Evolutionary conservation across 2,113 vertebrate species (phyloP).

Genomic region (Noctilio leporinus): DNA sequence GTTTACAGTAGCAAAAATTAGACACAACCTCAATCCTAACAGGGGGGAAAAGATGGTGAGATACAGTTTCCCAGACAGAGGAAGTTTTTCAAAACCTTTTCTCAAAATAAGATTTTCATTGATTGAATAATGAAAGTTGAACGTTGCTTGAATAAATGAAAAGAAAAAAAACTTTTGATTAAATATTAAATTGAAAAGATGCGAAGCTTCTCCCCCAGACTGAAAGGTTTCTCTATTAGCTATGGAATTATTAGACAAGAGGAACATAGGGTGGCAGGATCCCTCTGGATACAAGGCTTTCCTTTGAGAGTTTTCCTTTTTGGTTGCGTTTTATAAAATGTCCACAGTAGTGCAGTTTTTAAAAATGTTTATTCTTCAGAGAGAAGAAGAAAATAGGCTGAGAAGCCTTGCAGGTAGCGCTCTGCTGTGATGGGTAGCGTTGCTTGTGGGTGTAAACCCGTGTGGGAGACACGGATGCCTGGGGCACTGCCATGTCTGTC

Average conservation of each 20-base stretch:
- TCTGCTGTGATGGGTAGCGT: fast-evolving
- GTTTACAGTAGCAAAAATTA: background rate
- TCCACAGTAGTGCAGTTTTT: background rate
- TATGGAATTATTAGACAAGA: background rate
- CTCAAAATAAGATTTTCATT: background rate
- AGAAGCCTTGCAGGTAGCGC: background rate
- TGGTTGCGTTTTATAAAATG: background rate
- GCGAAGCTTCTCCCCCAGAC: background rate
- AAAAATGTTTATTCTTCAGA: background rate
- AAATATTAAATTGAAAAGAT: background rate
- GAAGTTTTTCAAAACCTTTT: background rate
- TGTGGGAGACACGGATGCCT: fast-evolving
- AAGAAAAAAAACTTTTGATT: background rate
- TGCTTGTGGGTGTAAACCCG: fast-evolving
- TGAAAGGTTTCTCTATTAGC: background rate
- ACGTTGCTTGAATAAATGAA: background rate
- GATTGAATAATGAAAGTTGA: background rate
- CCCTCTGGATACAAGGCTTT: background rate
- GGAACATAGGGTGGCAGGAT: background rate
- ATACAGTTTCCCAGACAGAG: background rate
- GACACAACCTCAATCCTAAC: background rate
- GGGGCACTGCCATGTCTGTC: background rate
- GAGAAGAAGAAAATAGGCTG: background rate
- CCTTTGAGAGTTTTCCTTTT: background rate
- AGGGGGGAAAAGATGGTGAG: background rate